A percentile compares a stretch with the other conserved stretches of the same genome.
phyloP scores from a whole-genome alignment of 1,140 invertebrate genomes.

The Ladona fulva region DNA sequence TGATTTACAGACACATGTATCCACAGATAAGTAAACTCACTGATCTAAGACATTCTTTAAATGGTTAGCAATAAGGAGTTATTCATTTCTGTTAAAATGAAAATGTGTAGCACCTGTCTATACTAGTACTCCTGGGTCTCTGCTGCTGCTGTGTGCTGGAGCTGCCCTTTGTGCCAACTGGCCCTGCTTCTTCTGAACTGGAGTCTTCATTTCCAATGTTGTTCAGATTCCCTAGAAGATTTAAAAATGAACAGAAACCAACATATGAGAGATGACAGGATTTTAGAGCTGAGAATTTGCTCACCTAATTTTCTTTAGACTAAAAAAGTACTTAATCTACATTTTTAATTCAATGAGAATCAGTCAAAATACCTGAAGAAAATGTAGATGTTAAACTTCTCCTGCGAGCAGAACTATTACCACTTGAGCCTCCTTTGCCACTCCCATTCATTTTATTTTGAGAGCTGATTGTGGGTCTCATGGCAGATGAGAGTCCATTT shows the following conservation, averaged over 20 bases:
- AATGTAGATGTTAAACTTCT: conserved; percentile 52
- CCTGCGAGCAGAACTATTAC: conserved; percentile 42
- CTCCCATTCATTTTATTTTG: conserved; percentile 55
- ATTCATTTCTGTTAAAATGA: no score
- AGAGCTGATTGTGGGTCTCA: conserved; percentile 69
- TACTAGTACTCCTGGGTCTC: conserved; percentile 35
- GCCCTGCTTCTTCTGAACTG: conserved; percentile 56
- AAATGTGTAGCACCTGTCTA: conserved; percentile 9
- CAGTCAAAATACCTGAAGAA: conserved; percentile 45
- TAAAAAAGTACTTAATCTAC: conserved; percentile 14
- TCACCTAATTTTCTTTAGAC: no score
- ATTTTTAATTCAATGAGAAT: conserved; percentile 16
- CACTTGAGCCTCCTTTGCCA: conserved; percentile 30
- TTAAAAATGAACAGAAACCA: conserved; percentile 21
- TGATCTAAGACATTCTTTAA: no score
- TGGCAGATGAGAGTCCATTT: conserved; percentile 40
- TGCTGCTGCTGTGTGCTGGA: conserved; percentile 36
- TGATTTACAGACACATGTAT: no score
- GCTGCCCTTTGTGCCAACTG: conserved; percentile 43
- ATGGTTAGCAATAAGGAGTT: no score
- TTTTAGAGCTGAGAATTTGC: no score
- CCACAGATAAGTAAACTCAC: no score
- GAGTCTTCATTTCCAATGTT: conserved; percentile 63
- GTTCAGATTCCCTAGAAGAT: conserved; percentile 48
- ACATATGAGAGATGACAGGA: background rate